phyloP scores from a whole-genome alignment of 2,113 vertebrate genomes.

The Spea multiplicata region DNA sequence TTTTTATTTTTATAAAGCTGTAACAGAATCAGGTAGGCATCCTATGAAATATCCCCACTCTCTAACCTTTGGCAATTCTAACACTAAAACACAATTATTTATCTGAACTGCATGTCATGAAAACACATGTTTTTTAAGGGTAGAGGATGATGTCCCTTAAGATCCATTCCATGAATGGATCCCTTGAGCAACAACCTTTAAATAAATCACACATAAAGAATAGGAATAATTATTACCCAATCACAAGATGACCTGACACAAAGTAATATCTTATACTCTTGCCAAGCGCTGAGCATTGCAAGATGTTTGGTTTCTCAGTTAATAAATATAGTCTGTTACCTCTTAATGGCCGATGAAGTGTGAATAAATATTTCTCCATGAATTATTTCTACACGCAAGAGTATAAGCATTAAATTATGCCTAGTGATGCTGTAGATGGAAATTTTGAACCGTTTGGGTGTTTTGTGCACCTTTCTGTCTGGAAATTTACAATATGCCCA shows the following conservation, averaged over 20 bases:
- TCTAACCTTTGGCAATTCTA: too few relatives aligned
- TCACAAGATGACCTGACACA: neutral
- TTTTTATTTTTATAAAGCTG: too few relatives aligned
- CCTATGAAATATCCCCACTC: too few relatives aligned
- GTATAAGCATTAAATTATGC: conserved; percentile 5
- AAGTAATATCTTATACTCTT: neutral
- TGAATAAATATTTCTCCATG: conserved; percentile 37
- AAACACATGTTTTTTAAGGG: neutral
- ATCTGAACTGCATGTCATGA: neutral
- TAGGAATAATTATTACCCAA: neutral
- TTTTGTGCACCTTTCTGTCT: conserved; percentile 22
- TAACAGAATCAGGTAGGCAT: too few relatives aligned
- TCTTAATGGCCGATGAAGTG: conserved; percentile 30
- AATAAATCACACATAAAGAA: neutral
- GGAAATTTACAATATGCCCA: conserved; percentile 1
- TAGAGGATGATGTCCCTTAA: neutral
- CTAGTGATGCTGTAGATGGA: neutral
- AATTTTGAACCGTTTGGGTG: conserved; percentile 8
- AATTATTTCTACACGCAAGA: conserved; percentile 25
- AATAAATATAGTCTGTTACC: conserved; percentile 35
- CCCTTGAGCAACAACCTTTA: neutral
- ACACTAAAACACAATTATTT: neutral
- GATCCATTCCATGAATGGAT: neutral
- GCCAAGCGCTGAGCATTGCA: conserved; percentile 8
- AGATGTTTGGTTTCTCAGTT: conserved; percentile 39